A percentile compares a stretch with the other conserved stretches of the same genome.
These are phyloP conservation scores for Sclerodermus sp. DNA, from an alignment of 2,888 invertebrate species.

Conservation along the genomic window DNA sequence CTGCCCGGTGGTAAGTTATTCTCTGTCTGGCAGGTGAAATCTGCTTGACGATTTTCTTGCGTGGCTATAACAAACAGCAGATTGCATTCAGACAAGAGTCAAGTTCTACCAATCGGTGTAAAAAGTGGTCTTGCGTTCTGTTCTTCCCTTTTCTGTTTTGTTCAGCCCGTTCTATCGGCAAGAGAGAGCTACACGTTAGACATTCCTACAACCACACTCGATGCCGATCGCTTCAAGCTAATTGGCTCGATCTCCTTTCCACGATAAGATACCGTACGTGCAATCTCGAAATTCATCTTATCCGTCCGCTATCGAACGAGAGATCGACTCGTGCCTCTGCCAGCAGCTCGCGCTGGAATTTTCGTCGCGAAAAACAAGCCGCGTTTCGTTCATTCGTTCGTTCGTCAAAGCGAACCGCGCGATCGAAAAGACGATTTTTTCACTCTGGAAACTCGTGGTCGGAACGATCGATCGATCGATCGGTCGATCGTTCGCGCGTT, in stretches of 20 bases:
- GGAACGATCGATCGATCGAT: too few species aligned
- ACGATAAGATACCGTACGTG: not conserved
- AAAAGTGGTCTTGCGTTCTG: constrained; percentile 10
- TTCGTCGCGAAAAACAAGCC: not conserved
- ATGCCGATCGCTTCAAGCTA: too few species aligned
- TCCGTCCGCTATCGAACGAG: not conserved
- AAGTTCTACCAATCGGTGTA: not conserved
- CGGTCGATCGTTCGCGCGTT: too few species aligned
- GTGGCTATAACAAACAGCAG: constrained; percentile 56
- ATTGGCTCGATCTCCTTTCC: too few species aligned
- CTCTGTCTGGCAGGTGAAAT: constrained; percentile 48
- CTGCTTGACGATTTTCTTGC: constrained; percentile 51
- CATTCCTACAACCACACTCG: too few species aligned
- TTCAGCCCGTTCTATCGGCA: constrained; percentile 1
- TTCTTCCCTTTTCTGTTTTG: constrained; percentile 18
- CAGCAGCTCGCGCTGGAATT: not conserved
- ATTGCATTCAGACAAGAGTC: constrained; percentile 46
- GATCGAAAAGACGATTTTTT: not conserved
- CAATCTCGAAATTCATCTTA: not conserved
- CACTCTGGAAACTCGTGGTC: too few species aligned
- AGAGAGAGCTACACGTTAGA: constrained; percentile 4
- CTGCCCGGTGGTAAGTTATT: constrained; percentile 48
- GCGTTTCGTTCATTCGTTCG: too few species aligned
- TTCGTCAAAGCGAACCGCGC: not conserved
- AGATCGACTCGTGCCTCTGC: not conserved